Conservation (phyloP, 2,113 vertebrate genomes). For the Puffinus mauretanicus region DNA sequence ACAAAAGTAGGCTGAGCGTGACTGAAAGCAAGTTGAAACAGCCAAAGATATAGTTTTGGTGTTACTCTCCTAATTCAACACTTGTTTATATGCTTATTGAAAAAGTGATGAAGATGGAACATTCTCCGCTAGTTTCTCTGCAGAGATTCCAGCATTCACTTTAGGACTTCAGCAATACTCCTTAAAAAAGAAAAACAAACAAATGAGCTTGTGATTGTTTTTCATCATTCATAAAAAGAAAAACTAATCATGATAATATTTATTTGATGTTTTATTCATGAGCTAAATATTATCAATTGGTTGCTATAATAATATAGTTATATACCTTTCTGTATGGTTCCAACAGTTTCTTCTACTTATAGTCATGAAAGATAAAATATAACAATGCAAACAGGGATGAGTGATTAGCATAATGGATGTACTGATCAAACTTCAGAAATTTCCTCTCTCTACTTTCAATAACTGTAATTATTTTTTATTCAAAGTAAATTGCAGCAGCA, state of each 20-base stretch:
- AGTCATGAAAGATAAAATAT: not conserved
- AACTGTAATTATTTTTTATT: not conserved
- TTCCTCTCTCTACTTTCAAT: not conserved
- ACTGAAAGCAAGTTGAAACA: not conserved
- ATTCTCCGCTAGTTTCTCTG: not conserved
- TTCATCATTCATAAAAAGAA: not conserved
- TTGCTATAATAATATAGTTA: not conserved
- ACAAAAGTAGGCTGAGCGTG: not conserved
- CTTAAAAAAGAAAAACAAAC: not conserved
- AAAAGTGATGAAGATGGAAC: not conserved
- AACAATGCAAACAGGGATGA: not conserved
- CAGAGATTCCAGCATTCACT: not conserved
- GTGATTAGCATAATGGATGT: not conserved
- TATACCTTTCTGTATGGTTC: not conserved
- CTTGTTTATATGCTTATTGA: not conserved
- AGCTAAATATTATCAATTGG: not conserved
- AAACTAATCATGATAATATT: constrained; percentile 26
- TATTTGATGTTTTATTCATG: constrained; percentile 48
- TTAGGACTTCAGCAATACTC: not conserved
- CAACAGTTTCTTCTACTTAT: constrained; percentile 9
- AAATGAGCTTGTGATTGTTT: not conserved
- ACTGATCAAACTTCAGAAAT: constrained; percentile 8
- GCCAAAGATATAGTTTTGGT: not conserved
- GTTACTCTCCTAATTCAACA: not conserved
- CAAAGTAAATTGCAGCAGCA: not conserved